Evolutionary conservation across 2,888 invertebrate species (phyloP).

Genomic region (Philereme vetulata): DNA sequence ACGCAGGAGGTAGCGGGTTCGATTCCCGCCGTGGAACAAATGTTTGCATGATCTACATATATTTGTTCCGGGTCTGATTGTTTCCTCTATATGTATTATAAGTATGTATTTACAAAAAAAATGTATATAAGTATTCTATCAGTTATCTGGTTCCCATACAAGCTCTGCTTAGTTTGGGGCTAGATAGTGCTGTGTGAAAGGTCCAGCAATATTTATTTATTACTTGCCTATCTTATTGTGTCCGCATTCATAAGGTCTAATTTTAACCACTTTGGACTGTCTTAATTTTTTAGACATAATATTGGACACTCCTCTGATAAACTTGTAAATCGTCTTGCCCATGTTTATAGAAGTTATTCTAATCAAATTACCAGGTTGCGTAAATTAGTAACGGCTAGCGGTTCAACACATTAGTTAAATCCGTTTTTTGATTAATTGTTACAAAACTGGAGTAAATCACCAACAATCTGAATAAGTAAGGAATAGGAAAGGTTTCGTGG

Average conservation of each 20-base stretch:
- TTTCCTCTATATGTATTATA: no score
- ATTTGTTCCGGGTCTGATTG: no score
- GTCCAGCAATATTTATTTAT: no score
- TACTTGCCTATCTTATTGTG: slow-evolving; percentile 7
- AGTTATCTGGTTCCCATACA: no score
- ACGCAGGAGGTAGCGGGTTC: no score
- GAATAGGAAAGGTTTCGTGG: not conserved
- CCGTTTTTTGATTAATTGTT: slow-evolving; percentile 23
- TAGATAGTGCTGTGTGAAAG: no score
- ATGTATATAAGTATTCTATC: no score
- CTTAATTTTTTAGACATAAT: slow-evolving; percentile 7
- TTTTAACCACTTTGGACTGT: slow-evolving; percentile 17
- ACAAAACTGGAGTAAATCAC: slow-evolving; percentile 12
- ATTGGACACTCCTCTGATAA: slow-evolving; percentile 11
- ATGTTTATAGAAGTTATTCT: slow-evolving; percentile 12
- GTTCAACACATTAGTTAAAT: slow-evolving; percentile 16
- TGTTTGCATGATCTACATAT: no score
- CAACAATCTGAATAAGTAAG: not conserved
- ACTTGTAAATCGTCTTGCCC: slow-evolving; percentile 17
- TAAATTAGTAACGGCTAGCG: slow-evolving; percentile 20
- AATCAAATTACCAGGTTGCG: slow-evolving; percentile 6
- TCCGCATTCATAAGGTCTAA: slow-evolving; percentile 21
- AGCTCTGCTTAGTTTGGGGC: no score
- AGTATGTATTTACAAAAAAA: no score
- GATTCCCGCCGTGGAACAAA: no score